These are phyloP conservation scores for Poeciliopsis paucimaculata DNA, from an alignment of 2,797 vertebrate species.

Conservation along the genomic window DNA sequence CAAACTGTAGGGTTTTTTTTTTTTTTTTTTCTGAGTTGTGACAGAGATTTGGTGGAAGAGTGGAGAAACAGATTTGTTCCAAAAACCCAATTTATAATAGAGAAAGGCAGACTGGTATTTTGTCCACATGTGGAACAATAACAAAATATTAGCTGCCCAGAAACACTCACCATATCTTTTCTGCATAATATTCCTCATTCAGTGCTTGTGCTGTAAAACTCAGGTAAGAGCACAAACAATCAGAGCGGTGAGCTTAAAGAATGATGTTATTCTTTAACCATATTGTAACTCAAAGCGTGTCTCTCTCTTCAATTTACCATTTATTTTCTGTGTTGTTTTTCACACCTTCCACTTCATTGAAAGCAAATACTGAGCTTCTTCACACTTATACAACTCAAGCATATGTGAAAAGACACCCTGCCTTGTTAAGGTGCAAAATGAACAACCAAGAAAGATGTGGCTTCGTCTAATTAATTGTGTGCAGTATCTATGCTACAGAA, in stretches of 20 bases:
- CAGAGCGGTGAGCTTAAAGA: constrained; percentile 2
- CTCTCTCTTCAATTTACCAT: not conserved
- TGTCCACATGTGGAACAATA: constrained; percentile 24
- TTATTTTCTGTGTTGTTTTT: not conserved
- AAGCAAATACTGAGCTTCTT: not conserved
- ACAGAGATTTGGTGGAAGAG: constrained; percentile 40
- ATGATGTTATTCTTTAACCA: not conserved
- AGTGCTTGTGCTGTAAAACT: constrained; percentile 15
- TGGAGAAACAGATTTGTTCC: constrained; percentile 47
- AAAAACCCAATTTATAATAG: constrained; percentile 45
- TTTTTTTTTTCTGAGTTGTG: constrained; percentile 42
- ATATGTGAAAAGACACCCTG: not conserved
- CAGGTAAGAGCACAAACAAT: not conserved
- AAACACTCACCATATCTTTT: constrained; percentile 18
- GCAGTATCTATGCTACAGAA: not conserved
- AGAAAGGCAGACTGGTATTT: constrained; percentile 34
- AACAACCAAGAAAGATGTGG: not conserved
- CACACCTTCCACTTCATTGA: not conserved
- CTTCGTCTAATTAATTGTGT: not conserved
- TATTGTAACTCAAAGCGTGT: not conserved
- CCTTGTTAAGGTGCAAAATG: not conserved
- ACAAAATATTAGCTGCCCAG: constrained; percentile 47
- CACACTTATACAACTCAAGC: not conserved
- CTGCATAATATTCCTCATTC: constrained; percentile 32
- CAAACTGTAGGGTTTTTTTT: constrained; percentile 40